Evolutionary conservation across 2,797 vertebrate genomes (phyloP).

Genomic region (Pseudochirops corinnae): DNA sequence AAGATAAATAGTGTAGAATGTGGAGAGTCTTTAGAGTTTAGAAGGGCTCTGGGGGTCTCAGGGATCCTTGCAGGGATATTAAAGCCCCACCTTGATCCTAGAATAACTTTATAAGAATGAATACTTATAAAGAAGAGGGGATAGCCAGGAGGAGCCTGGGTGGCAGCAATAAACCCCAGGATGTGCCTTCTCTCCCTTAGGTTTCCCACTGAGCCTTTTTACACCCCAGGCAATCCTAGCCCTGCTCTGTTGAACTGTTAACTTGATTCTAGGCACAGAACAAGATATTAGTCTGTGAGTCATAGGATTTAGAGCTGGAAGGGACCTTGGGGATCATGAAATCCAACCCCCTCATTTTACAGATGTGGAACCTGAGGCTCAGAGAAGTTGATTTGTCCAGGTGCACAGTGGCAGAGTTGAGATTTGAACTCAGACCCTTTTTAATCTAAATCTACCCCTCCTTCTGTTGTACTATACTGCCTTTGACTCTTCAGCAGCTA

Average conservation of each 20-base stretch:
- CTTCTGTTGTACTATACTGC: neutral
- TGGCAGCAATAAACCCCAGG: neutral
- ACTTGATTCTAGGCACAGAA: neutral
- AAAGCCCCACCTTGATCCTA: neutral
- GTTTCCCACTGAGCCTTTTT: neutral
- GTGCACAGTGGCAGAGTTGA: neutral
- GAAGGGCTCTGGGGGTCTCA: neutral
- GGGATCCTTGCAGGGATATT: neutral
- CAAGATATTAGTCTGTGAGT: neutral
- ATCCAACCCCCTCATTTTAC: neutral
- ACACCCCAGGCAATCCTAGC: neutral
- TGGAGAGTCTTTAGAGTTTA: neutral
- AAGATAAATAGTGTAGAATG: neutral
- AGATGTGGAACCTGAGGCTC: neutral
- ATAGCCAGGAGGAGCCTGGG: neutral
- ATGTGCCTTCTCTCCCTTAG: neutral
- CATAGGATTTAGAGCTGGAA: neutral
- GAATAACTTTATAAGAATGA: neutral
- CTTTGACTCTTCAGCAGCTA: neutral
- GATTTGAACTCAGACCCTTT: neutral
- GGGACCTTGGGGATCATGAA: neutral
- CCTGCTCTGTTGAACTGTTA: neutral
- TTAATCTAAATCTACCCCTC: neutral
- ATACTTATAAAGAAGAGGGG: no score
- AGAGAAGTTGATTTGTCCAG: neutral